phyloP scores from a whole-genome alignment of 92 coral and sea anemone species.

The Porites cylindrica region DNA sequence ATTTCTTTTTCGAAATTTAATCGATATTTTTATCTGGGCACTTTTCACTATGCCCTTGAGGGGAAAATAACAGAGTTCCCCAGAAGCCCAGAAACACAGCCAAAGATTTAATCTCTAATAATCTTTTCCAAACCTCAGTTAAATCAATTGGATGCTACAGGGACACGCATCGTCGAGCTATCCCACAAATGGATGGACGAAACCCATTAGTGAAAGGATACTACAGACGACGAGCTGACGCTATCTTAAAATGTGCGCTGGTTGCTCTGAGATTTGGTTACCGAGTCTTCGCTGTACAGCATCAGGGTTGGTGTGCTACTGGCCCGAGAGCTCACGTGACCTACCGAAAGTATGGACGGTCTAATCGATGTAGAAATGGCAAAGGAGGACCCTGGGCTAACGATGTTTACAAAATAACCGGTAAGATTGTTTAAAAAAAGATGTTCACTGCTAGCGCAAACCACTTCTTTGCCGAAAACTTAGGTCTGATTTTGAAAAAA shows the following conservation, averaged over 20 bases:
- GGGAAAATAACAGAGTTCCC: too few relatives aligned
- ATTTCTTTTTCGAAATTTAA: too few relatives aligned
- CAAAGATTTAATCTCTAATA: background rate
- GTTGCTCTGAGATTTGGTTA: slow-evolving; percentile 37
- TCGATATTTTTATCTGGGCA: too few relatives aligned
- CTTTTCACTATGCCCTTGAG: too few relatives aligned
- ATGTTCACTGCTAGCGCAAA: too few relatives aligned
- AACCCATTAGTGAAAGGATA: slow-evolving; percentile 30
- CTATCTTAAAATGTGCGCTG: slow-evolving; percentile 47
- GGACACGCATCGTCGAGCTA: slow-evolving; percentile 44
- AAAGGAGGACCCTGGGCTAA: slow-evolving; percentile 74
- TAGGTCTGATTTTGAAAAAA: too few relatives aligned
- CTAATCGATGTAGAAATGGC: slow-evolving; percentile 65
- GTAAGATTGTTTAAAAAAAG: background rate
- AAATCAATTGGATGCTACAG: slow-evolving; percentile 42
- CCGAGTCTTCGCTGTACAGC: slow-evolving; percentile 56
- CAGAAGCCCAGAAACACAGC: too few relatives aligned
- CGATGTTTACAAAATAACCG: slow-evolving; percentile 50
- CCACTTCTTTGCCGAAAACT: too few relatives aligned
- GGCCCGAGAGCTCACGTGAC: slow-evolving; percentile 66
- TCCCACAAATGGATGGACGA: slow-evolving; percentile 50
- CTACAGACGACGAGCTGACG: slow-evolving; percentile 34
- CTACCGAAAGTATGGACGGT: slow-evolving; percentile 63
- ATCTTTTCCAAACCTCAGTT: background rate
- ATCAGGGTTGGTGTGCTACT: slow-evolving; percentile 68